These are phyloP conservation scores for Rhynchotus rufescens DNA, from an alignment of 2,797 vertebrate species.

Conservation along the genomic window DNA sequence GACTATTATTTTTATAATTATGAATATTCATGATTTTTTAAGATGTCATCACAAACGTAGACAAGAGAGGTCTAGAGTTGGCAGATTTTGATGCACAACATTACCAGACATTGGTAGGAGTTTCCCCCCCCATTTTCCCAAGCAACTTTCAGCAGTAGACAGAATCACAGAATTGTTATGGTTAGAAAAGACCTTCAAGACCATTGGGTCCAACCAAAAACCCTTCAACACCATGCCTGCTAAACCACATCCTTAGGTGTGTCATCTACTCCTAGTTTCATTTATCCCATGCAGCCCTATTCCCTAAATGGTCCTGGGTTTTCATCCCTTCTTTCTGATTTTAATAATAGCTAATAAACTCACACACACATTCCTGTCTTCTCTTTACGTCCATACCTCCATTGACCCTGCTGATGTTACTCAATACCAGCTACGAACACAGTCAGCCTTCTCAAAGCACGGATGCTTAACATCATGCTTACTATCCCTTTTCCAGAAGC, in stretches of 20 bases:
- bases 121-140: too few relatives aligned
- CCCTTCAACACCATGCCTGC: too few relatives aligned
- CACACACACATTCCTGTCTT: neutral
- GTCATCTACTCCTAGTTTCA: neutral
- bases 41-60: neutral
- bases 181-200: too few relatives aligned
- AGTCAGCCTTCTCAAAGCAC: accelerated
- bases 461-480: neutral
- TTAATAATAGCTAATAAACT: neutral
- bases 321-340: too few relatives aligned
- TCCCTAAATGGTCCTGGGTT: neutral
- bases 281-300: neutral
- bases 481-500: neutral
- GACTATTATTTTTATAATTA: neutral
- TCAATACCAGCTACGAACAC: neutral
- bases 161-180: too few relatives aligned
- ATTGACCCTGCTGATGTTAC: neutral
- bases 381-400: accelerated
- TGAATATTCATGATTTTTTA: neutral
- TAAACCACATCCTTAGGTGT: too few relatives aligned
- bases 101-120: too few relatives aligned
- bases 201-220: too few relatives aligned
- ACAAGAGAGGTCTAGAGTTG: neutral
- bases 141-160: too few relatives aligned
- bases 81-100: neutral